Base-by-base conservation (phyloP, 2,888 invertebrate genomes). In the Drosophila lutescens region DNA sequence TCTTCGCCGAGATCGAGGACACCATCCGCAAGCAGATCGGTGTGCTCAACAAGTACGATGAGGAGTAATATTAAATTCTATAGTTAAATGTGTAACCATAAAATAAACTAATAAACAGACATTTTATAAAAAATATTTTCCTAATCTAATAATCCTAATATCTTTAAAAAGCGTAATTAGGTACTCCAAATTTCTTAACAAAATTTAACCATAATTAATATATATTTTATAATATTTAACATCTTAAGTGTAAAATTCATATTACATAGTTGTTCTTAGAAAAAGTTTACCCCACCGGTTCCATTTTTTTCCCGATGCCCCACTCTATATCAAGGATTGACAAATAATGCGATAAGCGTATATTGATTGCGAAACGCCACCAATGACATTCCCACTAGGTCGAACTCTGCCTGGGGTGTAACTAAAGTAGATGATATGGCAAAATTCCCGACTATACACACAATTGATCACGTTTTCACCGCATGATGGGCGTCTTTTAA, bases 1-100 rank as follows among this genome's bases (percentile, higher is more conserved):
- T 95, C 13, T 91, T 97, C 71, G 95, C 96, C 0, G 94, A 95
- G 84, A 92, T 96, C 66, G 94, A 95, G 90, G 97, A 97, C 88
- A 94, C 95, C 46, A 93, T 97, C 88, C 93, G 96, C 63, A 93
- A 93, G 55, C 95, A 96, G 91, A 83, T 96, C 34, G 86, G 80
- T 17, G 82, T 78, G 34, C 76, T 87, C 0, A 87, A 87, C 23
- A 73, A 87, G 55, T 83, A 51, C 43, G 86, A 87, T 34, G 85
- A 87, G 56, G 34, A 81, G 46, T 79, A 60, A 65, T 54, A 13
- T 3, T 40, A 43, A 17, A 56, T 26, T 32, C 41, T 32, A 40
- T 34, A 58, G 40, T 13, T 23, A 20, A 26, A 43, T 13, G 5
- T 32, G 26, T 60, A 38, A 41, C 10, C 20, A 8, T 62, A 56